These are phyloP conservation scores for Alcedo atthis DNA, from an alignment of 2,797 vertebrate genomes.

Conservation along the genomic window DNA sequence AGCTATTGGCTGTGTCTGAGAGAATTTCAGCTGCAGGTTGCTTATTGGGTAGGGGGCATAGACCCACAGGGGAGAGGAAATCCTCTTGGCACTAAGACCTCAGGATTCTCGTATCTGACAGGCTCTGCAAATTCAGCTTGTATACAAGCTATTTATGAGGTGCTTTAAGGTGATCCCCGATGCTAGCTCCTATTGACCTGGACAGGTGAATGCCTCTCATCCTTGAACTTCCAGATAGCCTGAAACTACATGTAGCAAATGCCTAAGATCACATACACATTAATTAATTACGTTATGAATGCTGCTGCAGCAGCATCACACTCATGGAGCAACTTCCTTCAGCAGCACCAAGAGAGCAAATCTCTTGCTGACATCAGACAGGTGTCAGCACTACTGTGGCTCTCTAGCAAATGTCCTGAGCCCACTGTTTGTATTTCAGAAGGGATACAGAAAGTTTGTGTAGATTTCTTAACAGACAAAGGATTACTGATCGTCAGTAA, in stretches of 20 bases:
- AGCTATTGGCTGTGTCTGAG: not conserved
- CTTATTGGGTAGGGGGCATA: not conserved
- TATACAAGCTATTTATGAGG: not conserved
- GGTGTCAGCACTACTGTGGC: not conserved
- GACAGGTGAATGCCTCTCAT: not conserved
- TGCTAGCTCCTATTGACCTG: not conserved
- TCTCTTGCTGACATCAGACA: not conserved
- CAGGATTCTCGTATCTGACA: not conserved
- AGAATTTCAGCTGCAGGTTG: not conserved
- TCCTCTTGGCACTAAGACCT: not conserved
- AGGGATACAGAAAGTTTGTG: not conserved
- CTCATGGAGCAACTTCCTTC: too few relatives aligned
- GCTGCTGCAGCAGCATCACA: not conserved
- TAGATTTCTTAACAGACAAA: not conserved
- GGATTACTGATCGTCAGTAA: not conserved
- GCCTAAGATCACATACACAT: not conserved
- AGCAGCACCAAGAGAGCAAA: not conserved
- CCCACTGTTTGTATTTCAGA: not conserved
- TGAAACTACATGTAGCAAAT: not conserved
- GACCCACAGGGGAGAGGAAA: not conserved
- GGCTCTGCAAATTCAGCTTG: not conserved
- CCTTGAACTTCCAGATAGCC: not conserved
- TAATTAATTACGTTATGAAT: not conserved
- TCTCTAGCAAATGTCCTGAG: not conserved
- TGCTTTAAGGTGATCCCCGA: not conserved